Evolutionary conservation across 2,113 vertebrate genomes (phyloP), one percentile per base, ranked within the genome.

Genomic region (Melospiza melodia): DNA sequence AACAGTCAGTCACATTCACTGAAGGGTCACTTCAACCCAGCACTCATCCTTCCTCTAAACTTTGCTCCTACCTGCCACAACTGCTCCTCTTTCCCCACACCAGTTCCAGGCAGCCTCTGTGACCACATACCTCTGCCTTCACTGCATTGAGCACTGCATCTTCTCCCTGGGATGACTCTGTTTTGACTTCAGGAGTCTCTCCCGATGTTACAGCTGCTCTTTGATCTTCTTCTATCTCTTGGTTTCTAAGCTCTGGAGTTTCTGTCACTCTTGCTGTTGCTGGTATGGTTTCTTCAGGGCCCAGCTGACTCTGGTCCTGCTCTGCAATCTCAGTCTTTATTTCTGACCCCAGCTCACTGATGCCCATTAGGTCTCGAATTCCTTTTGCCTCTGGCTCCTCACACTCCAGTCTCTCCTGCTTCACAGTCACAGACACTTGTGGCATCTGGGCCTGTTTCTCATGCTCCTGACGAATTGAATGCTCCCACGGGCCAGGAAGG

Each of bases 401-500:
- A 28, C 96, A 97, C 18, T 96, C 96, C 22, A 96, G 93, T 30
- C 98, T 98, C 88, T 98, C 99, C 49, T 98, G 97, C 35, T 98
- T 98, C 69, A 98, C 97, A n/a, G 98, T 98, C 95, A 98, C 97
- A 84, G 98, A 94, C 75, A 98, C 95, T 78, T 97, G 94, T 65
- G 98, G 84, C 55, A 98, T 96, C 93, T 97, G 95, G 44, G 89
- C 95, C 90, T 97, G 94, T 25, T 98, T 98, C 76, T 98, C 98
- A 1, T 97, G 97, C 31, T 98, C 98, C 82, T 98, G 98, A 82
- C 93, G 98, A 81, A 98, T 97, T 69, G 98, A 93, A 44, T 98
- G 96, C 68, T 99, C 99, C 99, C 99, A 99, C 0, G 99, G 99
- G 30, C 98, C 99, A 46, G 99, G 98, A 39, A 99, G 98, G 11